Conservation (phyloP, 2,888 invertebrate species). For the Ennomos erosarius region DNA sequence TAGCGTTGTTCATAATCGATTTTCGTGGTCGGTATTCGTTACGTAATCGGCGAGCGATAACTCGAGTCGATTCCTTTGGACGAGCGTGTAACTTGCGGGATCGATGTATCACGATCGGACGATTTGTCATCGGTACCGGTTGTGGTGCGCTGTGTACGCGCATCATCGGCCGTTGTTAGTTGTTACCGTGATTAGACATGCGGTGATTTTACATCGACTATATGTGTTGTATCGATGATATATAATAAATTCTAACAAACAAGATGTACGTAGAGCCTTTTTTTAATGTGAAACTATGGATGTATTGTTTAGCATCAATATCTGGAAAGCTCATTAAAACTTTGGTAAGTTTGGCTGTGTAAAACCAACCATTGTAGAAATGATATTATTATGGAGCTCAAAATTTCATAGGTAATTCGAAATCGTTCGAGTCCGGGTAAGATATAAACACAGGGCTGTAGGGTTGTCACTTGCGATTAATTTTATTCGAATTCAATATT, state of each 20-base stretch:
- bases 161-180: slow-evolving; percentile 28
- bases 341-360: too few species aligned
- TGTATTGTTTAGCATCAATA: too few species aligned
- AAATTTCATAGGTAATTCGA: too few species aligned
- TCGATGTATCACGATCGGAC: slow-evolving; percentile 51
- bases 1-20: slow-evolving; percentile 55
- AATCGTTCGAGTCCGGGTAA: too few species aligned
- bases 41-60: slow-evolving; percentile 53
- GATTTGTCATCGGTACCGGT: slow-evolving; percentile 65
- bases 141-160: slow-evolving; percentile 36
- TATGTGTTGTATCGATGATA: slow-evolving; percentile 1
- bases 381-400: too few species aligned
- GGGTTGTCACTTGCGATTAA: too few species aligned
- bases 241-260: slow-evolving; percentile 22
- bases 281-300: background rate
- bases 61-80: slow-evolving; percentile 43
- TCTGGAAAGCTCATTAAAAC: too few species aligned
- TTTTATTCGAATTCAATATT: too few species aligned
- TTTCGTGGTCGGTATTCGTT: slow-evolving; percentile 51
- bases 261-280: slow-evolving; percentile 5
- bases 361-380: too few species aligned
- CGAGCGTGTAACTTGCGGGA: slow-evolving; percentile 38
- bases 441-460: too few species aligned
- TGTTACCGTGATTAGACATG: slow-evolving; percentile 29
- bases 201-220: slow-evolving; percentile 8